These are phyloP conservation scores for Unio pictorum DNA, from an alignment of 2,888 invertebrate genomes.

Conservation along the genomic window DNA sequence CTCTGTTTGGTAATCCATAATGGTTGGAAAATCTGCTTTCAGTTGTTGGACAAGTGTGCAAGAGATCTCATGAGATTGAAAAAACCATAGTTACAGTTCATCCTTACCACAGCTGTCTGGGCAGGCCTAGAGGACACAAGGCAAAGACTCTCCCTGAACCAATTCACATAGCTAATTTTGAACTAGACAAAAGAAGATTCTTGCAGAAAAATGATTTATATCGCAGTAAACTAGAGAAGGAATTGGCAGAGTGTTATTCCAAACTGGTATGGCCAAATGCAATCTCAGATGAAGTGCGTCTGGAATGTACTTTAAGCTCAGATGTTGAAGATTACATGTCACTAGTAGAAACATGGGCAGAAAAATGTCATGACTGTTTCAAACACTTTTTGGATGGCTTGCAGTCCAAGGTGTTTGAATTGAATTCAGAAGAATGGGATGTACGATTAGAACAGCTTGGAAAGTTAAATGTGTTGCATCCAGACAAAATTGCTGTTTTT, in stretches of 20 bases:
- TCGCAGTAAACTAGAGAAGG: too few relatives aligned
- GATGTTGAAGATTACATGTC: slow-evolving; percentile 3
- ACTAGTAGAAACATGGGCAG: slow-evolving; percentile 10
- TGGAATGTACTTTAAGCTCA: slow-evolving; percentile 16
- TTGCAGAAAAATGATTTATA: too few relatives aligned
- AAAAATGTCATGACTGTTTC: neutral
- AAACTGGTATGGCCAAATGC: too few relatives aligned
- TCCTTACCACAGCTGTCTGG: too few relatives aligned
- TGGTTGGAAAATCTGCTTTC: neutral
- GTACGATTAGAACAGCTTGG: slow-evolving; percentile 13
- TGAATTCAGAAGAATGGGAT: slow-evolving; percentile 12
- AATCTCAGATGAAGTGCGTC: neutral
- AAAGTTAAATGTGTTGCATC: slow-evolving; percentile 14
- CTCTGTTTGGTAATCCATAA: too few relatives aligned
- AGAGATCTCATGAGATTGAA: slow-evolving; percentile 1
- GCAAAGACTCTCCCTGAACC: too few relatives aligned
- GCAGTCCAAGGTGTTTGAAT: neutral
- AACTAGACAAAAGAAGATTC: too few relatives aligned
- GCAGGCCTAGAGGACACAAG: too few relatives aligned
- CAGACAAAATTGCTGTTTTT: slow-evolving; percentile 22
- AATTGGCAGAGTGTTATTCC: too few relatives aligned
- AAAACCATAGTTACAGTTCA: too few relatives aligned
- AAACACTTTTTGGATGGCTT: slow-evolving; percentile 5
- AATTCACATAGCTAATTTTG: too few relatives aligned
- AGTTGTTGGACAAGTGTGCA: slow-evolving; percentile 8